These are phyloP conservation scores for Notarius quadriscutis DNA, from an alignment of 2,113 vertebrate species.

Conservation along the genomic window DNA sequence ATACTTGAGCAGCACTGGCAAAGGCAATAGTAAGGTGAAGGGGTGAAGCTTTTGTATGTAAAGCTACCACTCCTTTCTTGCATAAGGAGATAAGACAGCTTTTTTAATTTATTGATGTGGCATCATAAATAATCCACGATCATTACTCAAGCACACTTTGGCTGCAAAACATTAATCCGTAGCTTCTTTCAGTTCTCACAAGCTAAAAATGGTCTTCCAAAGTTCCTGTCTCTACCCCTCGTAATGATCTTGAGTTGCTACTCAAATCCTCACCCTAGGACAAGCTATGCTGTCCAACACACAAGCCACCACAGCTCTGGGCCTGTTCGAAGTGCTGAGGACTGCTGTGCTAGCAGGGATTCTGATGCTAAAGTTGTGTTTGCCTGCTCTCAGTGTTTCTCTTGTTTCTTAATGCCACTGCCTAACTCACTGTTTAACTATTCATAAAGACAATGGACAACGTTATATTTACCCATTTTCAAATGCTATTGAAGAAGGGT, in stretches of 20 bases:
- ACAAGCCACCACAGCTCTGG: constrained; percentile 8
- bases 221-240: neutral
- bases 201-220: constrained; percentile 3
- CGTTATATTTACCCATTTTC: constrained; percentile 6
- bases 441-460: neutral
- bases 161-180: neutral
- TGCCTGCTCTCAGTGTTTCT: neutral
- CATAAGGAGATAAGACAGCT: neutral
- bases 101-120: constrained; percentile 14
- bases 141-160: constrained; percentile 9
- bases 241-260: neutral
- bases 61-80: neutral
- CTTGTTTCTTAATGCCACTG: neutral
- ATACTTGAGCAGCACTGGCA: neutral
- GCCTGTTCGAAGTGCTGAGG: constrained; percentile 2
- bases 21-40: neutral
- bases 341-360: constrained; percentile 6
- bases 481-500: neutral
- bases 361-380: neutral
- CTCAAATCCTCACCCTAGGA: constrained; percentile 24
- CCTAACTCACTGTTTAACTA: neutral
- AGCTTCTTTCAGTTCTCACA: neutral
- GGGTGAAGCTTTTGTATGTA: neutral
- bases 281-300: constrained; percentile 6
- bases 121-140: constrained; percentile 1